A percentile compares a stretch with the other conserved stretches of the same genome.
Conservation (phyloP, 2,888 invertebrate genomes). For the Tanaodytes sp. region DNA sequence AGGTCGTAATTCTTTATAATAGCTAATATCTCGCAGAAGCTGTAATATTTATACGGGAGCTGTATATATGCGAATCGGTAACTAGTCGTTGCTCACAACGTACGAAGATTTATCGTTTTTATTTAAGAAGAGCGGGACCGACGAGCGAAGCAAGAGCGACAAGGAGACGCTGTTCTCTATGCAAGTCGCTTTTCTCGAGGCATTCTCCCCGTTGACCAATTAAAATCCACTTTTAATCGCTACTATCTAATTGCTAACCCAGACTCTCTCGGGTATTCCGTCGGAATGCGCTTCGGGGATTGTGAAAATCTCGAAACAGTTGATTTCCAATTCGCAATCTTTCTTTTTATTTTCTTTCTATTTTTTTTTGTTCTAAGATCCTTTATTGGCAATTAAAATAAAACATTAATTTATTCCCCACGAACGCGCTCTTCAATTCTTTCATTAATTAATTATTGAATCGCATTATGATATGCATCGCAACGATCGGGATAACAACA, state of each 20-base stretch:
- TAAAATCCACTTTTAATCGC: slow-evolving; percentile 70
- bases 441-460: too few relatives aligned
- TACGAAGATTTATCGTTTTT: slow-evolving; percentile 67
- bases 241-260: slow-evolving; percentile 65
- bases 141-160: slow-evolving; percentile 50
- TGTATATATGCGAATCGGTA: slow-evolving; percentile 71
- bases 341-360: too few relatives aligned
- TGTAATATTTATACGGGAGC: too few relatives aligned
- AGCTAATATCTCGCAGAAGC: slow-evolving; percentile 71
- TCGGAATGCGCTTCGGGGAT: slow-evolving; percentile 44
- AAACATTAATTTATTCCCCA: slow-evolving; percentile 21
- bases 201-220: slow-evolving; percentile 64
- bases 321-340: slow-evolving; percentile 25
- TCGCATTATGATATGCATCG: too few relatives aligned
- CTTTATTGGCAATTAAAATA: slow-evolving; percentile 24
- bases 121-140: slow-evolving; percentile 31
- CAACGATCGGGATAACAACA: too few relatives aligned
- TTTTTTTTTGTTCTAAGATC: slow-evolving; percentile 15
- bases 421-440: too few relatives aligned
- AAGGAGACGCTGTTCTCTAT: slow-evolving; percentile 39
- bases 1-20: slow-evolving; percentile 68
- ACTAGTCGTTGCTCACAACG: slow-evolving; percentile 69
- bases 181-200: slow-evolving; percentile 58
- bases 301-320: slow-evolving; percentile 37
- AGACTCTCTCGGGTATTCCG: slow-evolving; percentile 64